Evolutionary conservation across 2,113 vertebrate genomes (phyloP), one percentile per base, ranked within the genome.

Genomic region (human): DNA sequence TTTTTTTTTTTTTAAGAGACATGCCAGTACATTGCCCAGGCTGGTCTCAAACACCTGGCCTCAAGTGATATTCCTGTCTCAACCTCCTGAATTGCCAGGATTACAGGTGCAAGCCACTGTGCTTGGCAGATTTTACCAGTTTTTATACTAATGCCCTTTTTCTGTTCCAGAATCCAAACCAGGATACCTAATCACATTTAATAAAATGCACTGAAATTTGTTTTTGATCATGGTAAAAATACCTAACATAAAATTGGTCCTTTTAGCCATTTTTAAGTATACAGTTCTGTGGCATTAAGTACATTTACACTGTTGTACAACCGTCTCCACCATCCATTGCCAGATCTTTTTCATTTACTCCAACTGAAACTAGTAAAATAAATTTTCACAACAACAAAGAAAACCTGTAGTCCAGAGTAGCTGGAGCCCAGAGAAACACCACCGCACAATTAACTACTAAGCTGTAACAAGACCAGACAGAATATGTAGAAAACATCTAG

Each of bases 381-480:
- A 35, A 86, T 73, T 96, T 95, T 96, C 93, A 76, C 32, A 86
- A 79, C 52, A 92, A 80, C 87, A 93, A 92, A 72, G 55, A 79
- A 98, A 95, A 64, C 66, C 43, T 96, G 25, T 64, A 92, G 83
- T 68, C 38, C 73, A 95, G 82, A 64, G 45, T 66, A 97, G 66
- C 66, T 86, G 40, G 82, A 89, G 79, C 64, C 32, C 87, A 96
- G 27, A 85, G 57, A 94, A 95, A 94, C 32, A 80, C 11, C 45
- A 94, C 70, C 50, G 84, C 27, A 70, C 17, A 97, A 85, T 95
- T 96, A 95, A 90, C 25, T 91, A 91, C 27, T 75, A 91, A 50
- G 23, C 45, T 97, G 64, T 68, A 64, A 97, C 61, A 96, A 97
- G 96, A 95, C 18, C 57, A 85, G 70, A 93, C 30, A 96, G 93